Base-by-base conservation (phyloP, 2,113 vertebrate genomes). In the Fulica atra region DNA sequence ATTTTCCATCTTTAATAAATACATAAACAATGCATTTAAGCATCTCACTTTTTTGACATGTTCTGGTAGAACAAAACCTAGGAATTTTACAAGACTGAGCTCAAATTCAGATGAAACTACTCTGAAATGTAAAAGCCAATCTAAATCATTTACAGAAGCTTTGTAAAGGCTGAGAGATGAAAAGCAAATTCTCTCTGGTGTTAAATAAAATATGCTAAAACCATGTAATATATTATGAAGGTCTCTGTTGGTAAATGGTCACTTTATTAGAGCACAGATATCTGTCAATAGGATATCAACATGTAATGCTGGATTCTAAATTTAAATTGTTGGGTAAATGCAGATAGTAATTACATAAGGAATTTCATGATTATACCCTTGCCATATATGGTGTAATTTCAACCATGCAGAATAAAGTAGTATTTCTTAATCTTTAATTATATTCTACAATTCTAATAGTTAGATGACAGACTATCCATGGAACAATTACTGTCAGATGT, bases 201-300 rank as follows among this genome's bases (percentile, higher is more conserved):
- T 97, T 94, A 97, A 96, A 97, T 96, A 96, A 97, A 97, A 94
- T 92, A 97, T 70, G 54, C 94, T 97, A 96, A 96, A 98, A 94
- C 28, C 61, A 51, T 93, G 91, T 80, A 46, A 91, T 95, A 57
- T 92, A 84, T 89, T 95, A 66, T 95, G 96, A 98, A 97, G 57
- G 38, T 93, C 84, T 96, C 88, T 74, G 29, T 40, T 72, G 82
- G 79, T 92, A 94, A 79, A 92, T 93, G 97, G 88, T 88, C 85
- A 88, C 51, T 97, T 95, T 96, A 92, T 96, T 96, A 96, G 15
- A 86, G 13, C 19, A 85, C 66, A 96, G 86, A 92, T 96, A 95
- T 71, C 44, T 87, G 74, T 97, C 82, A 81, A 97, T 92, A 96
- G 81, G 64, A 97, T 94, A 98, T 97, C 93, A 95, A 97, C 97